A percentile compares a stretch with the other conserved stretches of the same genome.
Conservation (phyloP, 2,888 invertebrate species). For the Parasteatoda lunata region DNA sequence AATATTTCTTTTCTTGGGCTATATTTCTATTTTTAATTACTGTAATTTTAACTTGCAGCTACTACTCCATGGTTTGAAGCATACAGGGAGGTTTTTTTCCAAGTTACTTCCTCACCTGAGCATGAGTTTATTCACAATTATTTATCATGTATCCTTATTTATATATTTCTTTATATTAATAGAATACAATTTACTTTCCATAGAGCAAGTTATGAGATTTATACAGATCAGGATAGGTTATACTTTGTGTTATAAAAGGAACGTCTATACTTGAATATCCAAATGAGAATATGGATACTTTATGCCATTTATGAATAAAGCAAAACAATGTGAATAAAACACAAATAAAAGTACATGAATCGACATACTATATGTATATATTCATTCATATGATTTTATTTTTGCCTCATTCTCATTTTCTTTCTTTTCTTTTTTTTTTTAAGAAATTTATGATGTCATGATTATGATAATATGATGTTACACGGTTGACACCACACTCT, state of each 20-base stretch:
- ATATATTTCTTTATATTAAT: conserved; percentile 29
- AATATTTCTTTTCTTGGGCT: neutral
- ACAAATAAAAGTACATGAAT: too few relatives aligned
- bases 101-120: conserved; percentile 84
- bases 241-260: neutral
- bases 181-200: neutral
- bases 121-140: conserved; percentile 94
- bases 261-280: too few relatives aligned
- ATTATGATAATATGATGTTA: too few relatives aligned
- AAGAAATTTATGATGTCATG: too few relatives aligned
- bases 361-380: too few relatives aligned
- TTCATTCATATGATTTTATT: too few relatives aligned
- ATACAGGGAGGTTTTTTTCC: conserved; percentile 90
- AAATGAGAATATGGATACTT: too few relatives aligned
- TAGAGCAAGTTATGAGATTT: neutral
- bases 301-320: too few relatives aligned
- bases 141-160: conserved; percentile 84
- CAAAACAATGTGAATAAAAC: too few relatives aligned
- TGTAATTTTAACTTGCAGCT: conserved; percentile 18
- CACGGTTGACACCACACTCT: too few relatives aligned
- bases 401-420: too few relatives aligned
- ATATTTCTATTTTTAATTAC: neutral
- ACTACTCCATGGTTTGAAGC: conserved; percentile 95
- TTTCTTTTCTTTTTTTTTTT: too few relatives aligned
- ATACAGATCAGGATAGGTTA: neutral